These are phyloP conservation scores for Asarcornis scutulata DNA, from an alignment of 2,113 vertebrate species.

Conservation along the genomic window DNA sequence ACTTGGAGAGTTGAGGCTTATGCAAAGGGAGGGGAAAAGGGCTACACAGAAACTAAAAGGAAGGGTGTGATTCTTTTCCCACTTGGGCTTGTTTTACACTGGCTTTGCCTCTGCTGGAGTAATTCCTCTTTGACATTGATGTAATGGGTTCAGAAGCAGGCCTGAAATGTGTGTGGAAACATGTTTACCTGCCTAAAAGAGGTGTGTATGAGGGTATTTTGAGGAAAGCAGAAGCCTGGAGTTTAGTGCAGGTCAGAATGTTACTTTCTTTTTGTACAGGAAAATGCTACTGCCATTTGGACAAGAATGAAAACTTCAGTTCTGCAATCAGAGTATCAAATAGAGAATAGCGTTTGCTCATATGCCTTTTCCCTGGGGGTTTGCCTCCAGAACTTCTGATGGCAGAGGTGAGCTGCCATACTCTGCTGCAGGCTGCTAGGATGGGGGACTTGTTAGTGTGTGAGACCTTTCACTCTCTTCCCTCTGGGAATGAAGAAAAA, in stretches of 20 bases:
- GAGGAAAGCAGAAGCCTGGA: neutral
- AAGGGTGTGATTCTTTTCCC: constrained; percentile 4
- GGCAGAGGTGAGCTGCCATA: neutral
- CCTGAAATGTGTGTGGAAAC: neutral
- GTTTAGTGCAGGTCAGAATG: neutral
- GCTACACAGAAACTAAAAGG: neutral
- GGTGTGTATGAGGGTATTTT: neutral
- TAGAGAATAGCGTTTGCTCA: neutral
- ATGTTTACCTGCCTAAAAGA: neutral
- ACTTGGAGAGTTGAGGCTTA: neutral
- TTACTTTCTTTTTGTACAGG: neutral
- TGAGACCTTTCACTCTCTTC: neutral
- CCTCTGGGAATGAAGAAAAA: neutral
- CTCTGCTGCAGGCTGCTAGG: neutral
- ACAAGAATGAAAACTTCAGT: neutral
- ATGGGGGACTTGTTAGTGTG: neutral
- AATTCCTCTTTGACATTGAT: neutral
- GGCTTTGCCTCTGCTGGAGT: neutral
- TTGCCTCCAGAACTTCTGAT: neutral
- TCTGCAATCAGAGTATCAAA: neutral
- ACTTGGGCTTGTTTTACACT: neutral
- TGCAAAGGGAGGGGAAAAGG: neutral
- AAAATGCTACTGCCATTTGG: neutral
- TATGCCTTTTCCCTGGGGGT: neutral
- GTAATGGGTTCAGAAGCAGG: neutral